Evolutionary conservation across 2,888 invertebrate genomes (phyloP), one percentile per base, ranked within the genome.

Genomic region (Noctua comes): DNA sequence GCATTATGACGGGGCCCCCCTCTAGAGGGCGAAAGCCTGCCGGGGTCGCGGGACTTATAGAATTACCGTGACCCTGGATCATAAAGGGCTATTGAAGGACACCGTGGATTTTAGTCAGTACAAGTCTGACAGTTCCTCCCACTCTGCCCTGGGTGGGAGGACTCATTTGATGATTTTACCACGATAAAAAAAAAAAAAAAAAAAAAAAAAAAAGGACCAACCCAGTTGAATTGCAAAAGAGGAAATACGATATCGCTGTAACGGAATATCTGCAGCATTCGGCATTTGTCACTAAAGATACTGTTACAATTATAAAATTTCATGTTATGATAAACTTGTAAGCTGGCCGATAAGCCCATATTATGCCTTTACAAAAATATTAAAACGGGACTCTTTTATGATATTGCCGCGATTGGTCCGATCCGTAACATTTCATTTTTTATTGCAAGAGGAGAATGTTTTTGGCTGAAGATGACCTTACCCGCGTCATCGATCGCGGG

Each of bases 401-500:
- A 64, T 76, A 57, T 57, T 46, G 21, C 73, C 59, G 43, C 62
- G 73, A 83, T 73, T 59, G 77, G 59, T 65, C 57, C 73, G 65
- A 13, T n/a, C 48, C 65, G 76, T 77, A 74, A 73, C 51, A 83
- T 72, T 84, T 76, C 13, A 73, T 71, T 64, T 75, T 75, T 87
- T 79, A 86, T 76, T 85, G 68, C 43, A 84, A 66, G 77, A 73
- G 31, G 57, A 68, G 68, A 69, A 68, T 76, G 68, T 71, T 81
- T 87, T 75, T 79, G 65, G 57, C 43, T 71, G 69, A 40, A 76
- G 69, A 69, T 68, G 77, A 82, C 77, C 73, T 82, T 66, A 76
- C 54, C 24, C 18, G 16, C 27, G 64, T 59, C 73, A 79, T 71
- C 62, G 62, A 76, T 79, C 31, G 57, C 59, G 40, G 64, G n/a